These are phyloP conservation scores for Notocelia uddmanniana DNA, from an alignment of 2,888 invertebrate genomes.

Conservation along the genomic window DNA sequence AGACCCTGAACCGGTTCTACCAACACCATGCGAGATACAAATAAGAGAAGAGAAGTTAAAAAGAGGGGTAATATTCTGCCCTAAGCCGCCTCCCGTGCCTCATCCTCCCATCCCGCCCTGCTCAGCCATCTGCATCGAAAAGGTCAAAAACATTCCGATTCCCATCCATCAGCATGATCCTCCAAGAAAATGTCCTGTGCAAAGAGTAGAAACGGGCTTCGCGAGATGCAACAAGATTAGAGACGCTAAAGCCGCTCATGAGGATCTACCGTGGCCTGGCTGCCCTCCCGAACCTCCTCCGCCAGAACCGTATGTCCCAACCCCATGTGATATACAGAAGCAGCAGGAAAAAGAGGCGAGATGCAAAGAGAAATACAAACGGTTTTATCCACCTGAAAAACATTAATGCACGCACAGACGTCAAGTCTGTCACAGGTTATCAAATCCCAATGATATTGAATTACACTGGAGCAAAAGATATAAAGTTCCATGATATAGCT, in stretches of 20 bases:
- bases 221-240: slow-evolving; percentile 62
- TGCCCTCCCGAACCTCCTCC: slow-evolving; percentile 59
- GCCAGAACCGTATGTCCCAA: slow-evolving; percentile 58
- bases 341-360: slow-evolving; percentile 53
- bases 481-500: background rate
- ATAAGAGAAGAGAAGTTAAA: slow-evolving; percentile 57
- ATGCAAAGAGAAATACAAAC: slow-evolving; percentile 64
- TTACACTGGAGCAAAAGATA: background rate
- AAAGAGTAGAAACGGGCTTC: slow-evolving; percentile 57
- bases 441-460: background rate
- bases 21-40: slow-evolving; percentile 61
- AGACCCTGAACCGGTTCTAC: slow-evolving; percentile 54
- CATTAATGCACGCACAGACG: background rate
- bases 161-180: slow-evolving; percentile 40
- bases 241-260: slow-evolving; percentile 51
- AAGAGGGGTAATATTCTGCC: slow-evolving; percentile 66
- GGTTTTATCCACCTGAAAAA: slow-evolving; percentile 61
- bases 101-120: slow-evolving; percentile 59
- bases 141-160: slow-evolving; percentile 65
- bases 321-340: slow-evolving; percentile 63
- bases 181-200: slow-evolving; percentile 59
- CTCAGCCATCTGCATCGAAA: slow-evolving; percentile 66
- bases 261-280: slow-evolving; percentile 59
- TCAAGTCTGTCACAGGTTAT: too few species aligned
- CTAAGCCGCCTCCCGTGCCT: slow-evolving; percentile 54